phyloP scores from a whole-genome alignment of 2,113 vertebrate species.

The Phodopus roborovskii region DNA sequence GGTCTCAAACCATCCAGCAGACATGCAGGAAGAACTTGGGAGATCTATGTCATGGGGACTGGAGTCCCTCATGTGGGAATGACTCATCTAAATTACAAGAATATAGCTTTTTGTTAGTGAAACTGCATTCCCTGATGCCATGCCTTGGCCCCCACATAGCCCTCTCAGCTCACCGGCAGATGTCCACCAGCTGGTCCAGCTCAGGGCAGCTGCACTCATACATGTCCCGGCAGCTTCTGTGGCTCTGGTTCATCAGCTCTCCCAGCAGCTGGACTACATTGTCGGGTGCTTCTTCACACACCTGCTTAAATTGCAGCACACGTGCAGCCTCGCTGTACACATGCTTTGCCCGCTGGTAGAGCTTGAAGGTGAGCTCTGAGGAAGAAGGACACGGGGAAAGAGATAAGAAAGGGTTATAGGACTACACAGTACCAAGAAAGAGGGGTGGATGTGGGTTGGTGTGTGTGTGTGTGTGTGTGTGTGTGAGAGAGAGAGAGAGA shows the following conservation, averaged over 20 bases:
- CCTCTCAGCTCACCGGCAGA: constrained; percentile 92
- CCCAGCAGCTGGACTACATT: constrained; percentile 90
- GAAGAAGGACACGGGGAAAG: neutral
- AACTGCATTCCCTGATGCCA: constrained; percentile 56
- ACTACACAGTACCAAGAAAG: neutral
- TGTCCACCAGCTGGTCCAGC: constrained; percentile 95
- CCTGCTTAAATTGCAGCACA: constrained; percentile 92
- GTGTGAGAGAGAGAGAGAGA: neutral
- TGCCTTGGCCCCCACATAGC: neutral
- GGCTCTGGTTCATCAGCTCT: constrained; percentile 96
- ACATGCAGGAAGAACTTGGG: constrained; percentile 70
- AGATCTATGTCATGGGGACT: constrained; percentile 60
- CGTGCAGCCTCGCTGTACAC: constrained; percentile 95
- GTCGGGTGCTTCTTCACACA: constrained; percentile 89
- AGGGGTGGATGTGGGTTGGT: neutral
- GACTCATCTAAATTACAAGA: constrained; percentile 75
- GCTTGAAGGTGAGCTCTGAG: constrained; percentile 92
- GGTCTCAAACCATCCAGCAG: constrained; percentile 55
- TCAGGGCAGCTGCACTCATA: constrained; percentile 98
- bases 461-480: neutral
- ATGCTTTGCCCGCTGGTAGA: constrained; percentile 95
- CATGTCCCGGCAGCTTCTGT: constrained; percentile 95
- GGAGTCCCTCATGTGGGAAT: constrained; percentile 70
- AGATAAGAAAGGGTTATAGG: neutral
- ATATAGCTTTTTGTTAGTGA: constrained; percentile 68